Evolutionary conservation across 2,888 invertebrate genomes (phyloP).

Genomic region (Meta bourneti): DNA sequence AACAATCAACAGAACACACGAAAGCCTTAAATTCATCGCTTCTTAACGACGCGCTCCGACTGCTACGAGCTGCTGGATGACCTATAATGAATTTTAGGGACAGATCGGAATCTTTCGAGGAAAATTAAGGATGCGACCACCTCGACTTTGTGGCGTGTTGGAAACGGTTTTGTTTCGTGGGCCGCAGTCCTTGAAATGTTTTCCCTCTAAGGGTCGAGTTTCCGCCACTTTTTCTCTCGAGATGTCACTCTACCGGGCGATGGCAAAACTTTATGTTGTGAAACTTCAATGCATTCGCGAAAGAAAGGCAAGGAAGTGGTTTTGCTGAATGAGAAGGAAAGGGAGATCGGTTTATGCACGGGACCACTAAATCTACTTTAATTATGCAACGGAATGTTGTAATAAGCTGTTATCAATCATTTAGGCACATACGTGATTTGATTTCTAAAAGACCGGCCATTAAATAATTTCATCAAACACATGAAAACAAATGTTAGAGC

Average conservation of each 20-base stretch:
- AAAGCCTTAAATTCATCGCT: too few relatives aligned
- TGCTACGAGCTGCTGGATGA: background rate
- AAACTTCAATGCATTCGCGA: background rate
- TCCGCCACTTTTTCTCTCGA: constrained; percentile 1
- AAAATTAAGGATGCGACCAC: background rate
- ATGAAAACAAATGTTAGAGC: too few relatives aligned
- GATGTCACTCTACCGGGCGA: background rate
- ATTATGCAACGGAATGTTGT: too few relatives aligned
- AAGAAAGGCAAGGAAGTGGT: background rate
- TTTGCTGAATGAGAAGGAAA: background rate
- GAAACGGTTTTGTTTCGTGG: background rate
- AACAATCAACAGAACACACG: background rate
- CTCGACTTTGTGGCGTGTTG: background rate
- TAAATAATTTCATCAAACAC: too few relatives aligned
- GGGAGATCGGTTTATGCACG: background rate
- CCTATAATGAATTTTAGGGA: background rate
- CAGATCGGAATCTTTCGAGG: background rate
- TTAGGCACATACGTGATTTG: too few relatives aligned
- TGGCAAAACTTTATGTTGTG: background rate
- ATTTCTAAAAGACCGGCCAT: too few relatives aligned
- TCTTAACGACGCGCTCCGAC: background rate
- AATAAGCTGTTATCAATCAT: too few relatives aligned
- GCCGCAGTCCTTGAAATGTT: background rate
- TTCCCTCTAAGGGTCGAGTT: background rate
- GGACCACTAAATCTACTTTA: too few relatives aligned